Base-by-base conservation (phyloP, 2,797 vertebrate species). In the Fistularia commersonii region DNA sequence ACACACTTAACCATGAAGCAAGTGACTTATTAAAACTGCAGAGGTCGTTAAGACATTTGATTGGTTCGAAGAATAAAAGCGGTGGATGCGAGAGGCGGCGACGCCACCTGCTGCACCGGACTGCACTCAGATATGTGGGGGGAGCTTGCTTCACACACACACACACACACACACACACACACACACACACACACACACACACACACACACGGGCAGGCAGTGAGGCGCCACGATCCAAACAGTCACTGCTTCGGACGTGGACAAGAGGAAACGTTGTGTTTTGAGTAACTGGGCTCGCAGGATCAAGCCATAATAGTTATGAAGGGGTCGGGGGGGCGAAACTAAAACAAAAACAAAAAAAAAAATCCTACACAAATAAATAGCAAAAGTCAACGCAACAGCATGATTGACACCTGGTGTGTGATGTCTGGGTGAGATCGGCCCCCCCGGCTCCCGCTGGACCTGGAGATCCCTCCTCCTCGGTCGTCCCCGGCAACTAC, bases 171-270 rank as follows among this genome's bases (percentile, higher is more conserved):
- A 13, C 41, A n/a, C 36, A 37, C 39, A 8, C 36, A 36, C 36
- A 13, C 62, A 45, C 36, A 15, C 50, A 41, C 57, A 39, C 64
- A 63, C 57, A 67, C 56, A n/a, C 54, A 52, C 51, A 49, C 55
- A 52, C 56, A 56, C 61, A 57, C 6, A 53, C 56, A 64, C n/a
- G 59, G 72, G 74, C 45, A 80, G 67, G 72, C 83, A 82, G 74
- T 80, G 77, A 82, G 61, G 75, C 83, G 78, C 77, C 78, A 66
- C 67, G 73, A 72, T 68, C 61, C n/a, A n/a, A n/a, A n/a, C n/a
- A 70, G 51, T 62, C 76, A 55, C 52, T 64, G 54, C 73, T 70
- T 54, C 37, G 61, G 77, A 42, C 38, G 53, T 54, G 41, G 48
- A 78, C 61, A 67, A 59, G 35, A 47, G 72, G 64, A 66, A 45